A percentile compares a stretch with the other conserved stretches of the same genome.
These are phyloP conservation scores for Mareca penelope DNA, from an alignment of 2,797 vertebrate genomes.

Conservation along the genomic window DNA sequence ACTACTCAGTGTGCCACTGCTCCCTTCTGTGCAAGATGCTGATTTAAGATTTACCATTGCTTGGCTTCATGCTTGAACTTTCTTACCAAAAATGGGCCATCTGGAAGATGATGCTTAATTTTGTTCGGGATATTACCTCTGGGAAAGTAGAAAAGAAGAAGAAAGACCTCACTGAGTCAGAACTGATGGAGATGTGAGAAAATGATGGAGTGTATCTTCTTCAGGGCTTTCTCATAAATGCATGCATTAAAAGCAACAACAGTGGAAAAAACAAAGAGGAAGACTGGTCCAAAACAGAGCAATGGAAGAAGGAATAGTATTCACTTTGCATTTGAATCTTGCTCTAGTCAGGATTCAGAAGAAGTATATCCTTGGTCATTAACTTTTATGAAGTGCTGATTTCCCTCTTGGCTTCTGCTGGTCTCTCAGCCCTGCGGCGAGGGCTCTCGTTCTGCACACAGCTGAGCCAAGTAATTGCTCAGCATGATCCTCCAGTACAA, in stretches of 20 bases:
- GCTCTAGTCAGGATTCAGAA: not conserved
- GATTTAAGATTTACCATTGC: not conserved
- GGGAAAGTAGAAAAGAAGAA: not conserved
- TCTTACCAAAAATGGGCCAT: not conserved
- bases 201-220: not conserved
- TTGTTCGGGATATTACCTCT: not conserved
- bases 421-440: not conserved
- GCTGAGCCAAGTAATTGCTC: not conserved
- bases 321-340: not conserved
- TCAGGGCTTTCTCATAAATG: not conserved
- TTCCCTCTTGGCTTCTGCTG: constrained; percentile 13
- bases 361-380: constrained; percentile 14
- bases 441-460: not conserved
- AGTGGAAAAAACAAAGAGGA: not conserved
- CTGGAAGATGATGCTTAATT: not conserved
- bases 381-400: constrained; percentile 52
- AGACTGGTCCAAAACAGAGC: not conserved
- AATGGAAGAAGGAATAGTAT: not conserved
- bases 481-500: not conserved
- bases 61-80: not conserved
- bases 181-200: not conserved
- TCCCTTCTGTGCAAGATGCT: not conserved
- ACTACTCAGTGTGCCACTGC: not conserved
- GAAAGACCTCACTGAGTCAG: not conserved
- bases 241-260: not conserved